Base-by-base conservation (phyloP, 2,113 vertebrate genomes). In the Eira barbara region DNA sequence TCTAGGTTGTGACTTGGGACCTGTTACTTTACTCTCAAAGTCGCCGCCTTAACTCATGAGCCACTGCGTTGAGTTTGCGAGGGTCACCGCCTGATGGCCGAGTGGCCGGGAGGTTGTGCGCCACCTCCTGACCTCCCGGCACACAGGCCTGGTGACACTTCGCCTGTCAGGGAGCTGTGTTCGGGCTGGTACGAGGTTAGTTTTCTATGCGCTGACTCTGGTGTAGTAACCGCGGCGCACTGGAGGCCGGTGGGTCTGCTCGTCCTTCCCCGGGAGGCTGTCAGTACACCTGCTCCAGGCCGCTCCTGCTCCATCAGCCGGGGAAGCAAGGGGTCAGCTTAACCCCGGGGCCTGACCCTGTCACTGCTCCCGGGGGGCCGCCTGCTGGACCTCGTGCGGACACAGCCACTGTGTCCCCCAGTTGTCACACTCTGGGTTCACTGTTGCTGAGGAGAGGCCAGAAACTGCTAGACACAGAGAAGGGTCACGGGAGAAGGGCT, bases 171-270 rank as follows among this genome's bases (percentile, higher is more conserved):
- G 61, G 61, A 63, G 27, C 61, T 14, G 61, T 63, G 61, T 13
- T 29, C 6, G 29, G 27, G 61, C 61, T 31, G 34, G 18, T 10
- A 10, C 65, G 31, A 14, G 34, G 67, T n/a, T 4, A 20, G 65
- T 36, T 36, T 36, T 36, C 67, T 20, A 2, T 8, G 17, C 20
- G 67, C 7, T 21, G 67, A 20, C 9, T 10, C 8, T 69, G 67
- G 34, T 9, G 8, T 21, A 10, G 67, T 69, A 21, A 11, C 67
- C 21, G 0, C 18, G 0, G 2, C 36, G 34, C 65, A 7, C 9
- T 18, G 34, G 7, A 69, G 8, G 65, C 0, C 7, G 34, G 29
- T 3, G 29, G 7, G 63, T 34, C 63, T 8, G 63, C 63, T 4
- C 31, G 14, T 31, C 63, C 29, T 69, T 7, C 65, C 15, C 31